These are phyloP conservation scores for Apodemus agrarius DNA, from an alignment of 2,797 vertebrate genomes.

Conservation along the genomic window DNA sequence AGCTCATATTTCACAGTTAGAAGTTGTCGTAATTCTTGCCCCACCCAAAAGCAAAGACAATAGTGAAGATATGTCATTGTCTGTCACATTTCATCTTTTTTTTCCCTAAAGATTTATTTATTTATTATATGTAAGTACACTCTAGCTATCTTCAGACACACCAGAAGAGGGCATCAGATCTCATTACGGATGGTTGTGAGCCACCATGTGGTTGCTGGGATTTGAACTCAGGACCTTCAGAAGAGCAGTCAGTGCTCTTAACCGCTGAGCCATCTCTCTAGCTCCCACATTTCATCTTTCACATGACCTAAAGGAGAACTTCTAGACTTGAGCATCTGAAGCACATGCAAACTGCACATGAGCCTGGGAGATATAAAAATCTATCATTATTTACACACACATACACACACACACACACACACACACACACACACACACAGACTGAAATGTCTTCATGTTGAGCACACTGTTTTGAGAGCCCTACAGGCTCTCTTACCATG, in stretches of 20 bases:
- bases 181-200: no score
- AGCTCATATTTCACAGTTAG: neutral
- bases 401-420: no score
- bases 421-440: neutral
- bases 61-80: neutral
- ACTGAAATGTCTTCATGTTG: neutral
- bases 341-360: neutral
- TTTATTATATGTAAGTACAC: no score
- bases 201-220: no score
- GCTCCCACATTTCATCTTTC: no score
- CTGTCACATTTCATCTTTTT: neutral
- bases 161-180: no score
- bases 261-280: no score
- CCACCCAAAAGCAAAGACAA: neutral
- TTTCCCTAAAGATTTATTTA: no score
- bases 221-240: no score
- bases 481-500: neutral
- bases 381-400: neutral
- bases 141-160: no score
- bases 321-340: neutral
- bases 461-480: neutral
- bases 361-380: neutral
- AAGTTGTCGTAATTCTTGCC: neutral
- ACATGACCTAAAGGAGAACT: neutral
- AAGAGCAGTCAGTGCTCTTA: no score